A percentile compares a stretch with the other conserved stretches of the same genome.
phyloP scores from a whole-genome alignment of 1,140 invertebrate species.

The Zaprionus gabonicus region DNA sequence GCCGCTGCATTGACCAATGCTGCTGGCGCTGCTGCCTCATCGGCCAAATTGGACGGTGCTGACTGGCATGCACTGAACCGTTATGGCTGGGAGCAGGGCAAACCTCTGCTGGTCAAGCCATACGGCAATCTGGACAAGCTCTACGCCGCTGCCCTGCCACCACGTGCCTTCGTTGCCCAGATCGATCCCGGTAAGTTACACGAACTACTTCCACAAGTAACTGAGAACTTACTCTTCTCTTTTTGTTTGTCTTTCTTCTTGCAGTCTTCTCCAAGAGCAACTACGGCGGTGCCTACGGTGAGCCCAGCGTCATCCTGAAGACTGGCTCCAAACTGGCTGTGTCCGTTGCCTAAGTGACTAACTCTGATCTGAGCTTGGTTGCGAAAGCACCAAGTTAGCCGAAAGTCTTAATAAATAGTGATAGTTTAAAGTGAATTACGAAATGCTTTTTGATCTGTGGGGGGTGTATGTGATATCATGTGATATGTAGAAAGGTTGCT shows the following conservation, averaged over 20 bases:
- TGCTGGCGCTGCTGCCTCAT: slow-evolving; percentile 71
- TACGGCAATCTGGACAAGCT: slow-evolving; percentile 70
- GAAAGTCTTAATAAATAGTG: slow-evolving; percentile 76
- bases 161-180: slow-evolving; percentile 77
- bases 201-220: not conserved
- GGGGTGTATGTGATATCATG: not conserved
- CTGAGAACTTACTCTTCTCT: slow-evolving; percentile 17
- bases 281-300: slow-evolving; percentile 63
- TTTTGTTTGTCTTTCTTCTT: slow-evolving; percentile 14
- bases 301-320: slow-evolving; percentile 42
- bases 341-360: slow-evolving; percentile 52
- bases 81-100: slow-evolving; percentile 76
- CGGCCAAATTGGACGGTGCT: slow-evolving; percentile 68
- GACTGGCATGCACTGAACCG: slow-evolving; percentile 65
- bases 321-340: slow-evolving; percentile 64
- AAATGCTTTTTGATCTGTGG: not conserved
- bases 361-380: not conserved
- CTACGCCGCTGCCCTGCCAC: slow-evolving; percentile 71
- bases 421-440: slow-evolving; percentile 58
- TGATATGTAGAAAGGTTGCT: not conserved
- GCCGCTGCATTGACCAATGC: slow-evolving; percentile 74
- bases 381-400: not conserved
- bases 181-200: slow-evolving; percentile 74
- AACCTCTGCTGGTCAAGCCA: slow-evolving; percentile 60
- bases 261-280: slow-evolving; percentile 67